A percentile compares a stretch with the other conserved stretches of the same genome.
Evolutionary conservation across 2,113 vertebrate species (phyloP).

Genomic region (Semicossyphus pulcher): DNA sequence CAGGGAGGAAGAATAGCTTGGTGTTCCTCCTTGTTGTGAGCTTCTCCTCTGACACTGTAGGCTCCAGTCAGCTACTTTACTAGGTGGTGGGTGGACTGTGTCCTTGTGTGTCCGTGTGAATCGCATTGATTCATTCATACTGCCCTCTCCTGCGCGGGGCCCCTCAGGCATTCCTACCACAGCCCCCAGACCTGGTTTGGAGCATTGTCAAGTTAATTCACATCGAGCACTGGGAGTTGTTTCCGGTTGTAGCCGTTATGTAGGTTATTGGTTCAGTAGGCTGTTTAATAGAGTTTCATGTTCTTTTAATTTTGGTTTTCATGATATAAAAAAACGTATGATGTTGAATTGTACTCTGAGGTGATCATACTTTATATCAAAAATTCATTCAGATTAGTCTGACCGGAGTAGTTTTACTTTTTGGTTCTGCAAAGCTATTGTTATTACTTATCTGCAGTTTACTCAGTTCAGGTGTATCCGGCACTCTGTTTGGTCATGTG

Average conservation of each 20-base stretch:
- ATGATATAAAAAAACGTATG: background rate
- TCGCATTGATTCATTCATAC: conserved; percentile 73
- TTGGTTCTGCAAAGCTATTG: background rate
- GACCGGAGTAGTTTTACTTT: conserved; percentile 33
- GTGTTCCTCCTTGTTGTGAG: conserved; percentile 61
- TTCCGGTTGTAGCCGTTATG: conserved; percentile 49
- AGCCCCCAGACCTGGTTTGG: conserved; percentile 66
- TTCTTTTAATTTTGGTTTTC: background rate
- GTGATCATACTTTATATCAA: too few relatives aligned
- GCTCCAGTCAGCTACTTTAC: conserved; percentile 60
- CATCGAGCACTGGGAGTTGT: conserved; percentile 28
- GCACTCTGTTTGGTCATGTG: conserved; percentile 22
- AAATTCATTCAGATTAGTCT: too few relatives aligned
- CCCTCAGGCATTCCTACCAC: conserved; percentile 67
- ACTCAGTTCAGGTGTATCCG: conserved; percentile 28
- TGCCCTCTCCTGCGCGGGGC: conserved; percentile 57
- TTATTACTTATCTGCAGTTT: conserved; percentile 5
- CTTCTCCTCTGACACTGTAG: conserved; percentile 58
- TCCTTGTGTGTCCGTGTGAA: conserved; percentile 66
- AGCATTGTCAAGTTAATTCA: conserved; percentile 60
- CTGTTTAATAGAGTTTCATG: background rate
- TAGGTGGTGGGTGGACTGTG: conserved; percentile 68
- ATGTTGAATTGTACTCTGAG: too few relatives aligned
- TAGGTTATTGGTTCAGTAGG: conserved; percentile 23
- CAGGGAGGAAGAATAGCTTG: conserved; percentile 65